phyloP scores from a whole-genome alignment of 2,113 vertebrate genomes.

The Phalacrocorax aristotelis region DNA sequence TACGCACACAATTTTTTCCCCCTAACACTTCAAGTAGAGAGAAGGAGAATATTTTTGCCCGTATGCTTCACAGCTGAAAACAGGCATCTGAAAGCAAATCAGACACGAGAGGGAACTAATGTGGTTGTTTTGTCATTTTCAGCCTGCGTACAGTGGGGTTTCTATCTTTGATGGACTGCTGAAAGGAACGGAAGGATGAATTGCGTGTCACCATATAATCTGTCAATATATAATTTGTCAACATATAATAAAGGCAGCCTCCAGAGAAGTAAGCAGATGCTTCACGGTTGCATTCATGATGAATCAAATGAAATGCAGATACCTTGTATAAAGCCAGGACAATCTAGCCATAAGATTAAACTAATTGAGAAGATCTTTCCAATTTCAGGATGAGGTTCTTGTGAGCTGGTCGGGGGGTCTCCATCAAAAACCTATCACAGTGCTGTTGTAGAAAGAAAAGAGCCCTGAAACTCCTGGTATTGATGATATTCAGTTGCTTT shows the following conservation, averaged over 20 bases:
- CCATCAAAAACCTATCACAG: background rate
- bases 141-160: background rate
- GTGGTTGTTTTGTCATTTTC: background rate
- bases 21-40: background rate
- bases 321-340: background rate
- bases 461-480: background rate
- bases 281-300: background rate
- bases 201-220: background rate
- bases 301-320: background rate
- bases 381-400: background rate
- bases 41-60: background rate
- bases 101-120: background rate
- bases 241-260: background rate
- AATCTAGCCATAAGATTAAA: background rate
- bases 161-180: background rate
- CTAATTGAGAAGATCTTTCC: background rate
- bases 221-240: constrained; percentile 38
- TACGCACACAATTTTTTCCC: background rate
- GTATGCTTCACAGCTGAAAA: background rate
- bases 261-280: background rate
- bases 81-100: background rate
- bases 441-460: background rate
- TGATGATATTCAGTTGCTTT: background rate
- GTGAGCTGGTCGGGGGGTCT: background rate
- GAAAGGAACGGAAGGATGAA: constrained; percentile 6